Percentiles rank a stretch among this genome's conserved stretches.
Evolutionary conservation across 2,888 invertebrate genomes (phyloP).

Genomic region (Ditylenchus weischeri): DNA sequence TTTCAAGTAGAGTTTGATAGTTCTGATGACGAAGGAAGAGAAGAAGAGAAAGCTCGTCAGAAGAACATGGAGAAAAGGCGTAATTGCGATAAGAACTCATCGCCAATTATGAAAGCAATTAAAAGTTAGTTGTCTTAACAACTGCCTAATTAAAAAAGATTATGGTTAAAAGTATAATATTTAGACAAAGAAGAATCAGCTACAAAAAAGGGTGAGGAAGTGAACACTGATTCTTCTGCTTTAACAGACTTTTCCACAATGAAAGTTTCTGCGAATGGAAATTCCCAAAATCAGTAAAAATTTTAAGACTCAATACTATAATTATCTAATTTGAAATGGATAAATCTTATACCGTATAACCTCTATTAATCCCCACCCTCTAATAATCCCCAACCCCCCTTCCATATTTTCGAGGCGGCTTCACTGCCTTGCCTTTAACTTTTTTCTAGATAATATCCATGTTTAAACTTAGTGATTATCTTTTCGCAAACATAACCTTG

Average conservation of each 20-base stretch:
- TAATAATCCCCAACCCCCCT: too few relatives aligned
- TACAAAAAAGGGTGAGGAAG: not conserved
- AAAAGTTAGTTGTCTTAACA: not conserved
- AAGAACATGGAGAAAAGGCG: slow-evolving; percentile 5
- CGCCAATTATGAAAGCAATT: slow-evolving; percentile 12
- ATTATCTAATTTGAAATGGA: too few relatives aligned
- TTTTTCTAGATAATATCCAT: too few relatives aligned
- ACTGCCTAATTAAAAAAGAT: not conserved
- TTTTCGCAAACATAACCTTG: too few relatives aligned
- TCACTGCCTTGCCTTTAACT: too few relatives aligned
- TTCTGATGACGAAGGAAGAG: slow-evolving; percentile 35
- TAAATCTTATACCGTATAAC: too few relatives aligned
- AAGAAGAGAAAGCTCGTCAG: slow-evolving; percentile 17
- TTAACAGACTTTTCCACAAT: not conserved
- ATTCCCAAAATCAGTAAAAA: too few relatives aligned
- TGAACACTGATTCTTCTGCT: not conserved
- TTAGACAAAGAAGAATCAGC: not conserved
- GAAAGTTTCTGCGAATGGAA: not conserved
- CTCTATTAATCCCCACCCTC: too few relatives aligned
- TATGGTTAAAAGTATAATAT: not conserved
- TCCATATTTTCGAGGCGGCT: too few relatives aligned
- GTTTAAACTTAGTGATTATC: too few relatives aligned
- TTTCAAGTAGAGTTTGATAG: slow-evolving; percentile 38
- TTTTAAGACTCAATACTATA: too few relatives aligned
- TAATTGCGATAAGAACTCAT: slow-evolving; percentile 5